A percentile compares a stretch with the other conserved stretches of the same genome.
phyloP scores from a whole-genome alignment of 2,113 vertebrate genomes.

The Gadus macrocephalus region DNA sequence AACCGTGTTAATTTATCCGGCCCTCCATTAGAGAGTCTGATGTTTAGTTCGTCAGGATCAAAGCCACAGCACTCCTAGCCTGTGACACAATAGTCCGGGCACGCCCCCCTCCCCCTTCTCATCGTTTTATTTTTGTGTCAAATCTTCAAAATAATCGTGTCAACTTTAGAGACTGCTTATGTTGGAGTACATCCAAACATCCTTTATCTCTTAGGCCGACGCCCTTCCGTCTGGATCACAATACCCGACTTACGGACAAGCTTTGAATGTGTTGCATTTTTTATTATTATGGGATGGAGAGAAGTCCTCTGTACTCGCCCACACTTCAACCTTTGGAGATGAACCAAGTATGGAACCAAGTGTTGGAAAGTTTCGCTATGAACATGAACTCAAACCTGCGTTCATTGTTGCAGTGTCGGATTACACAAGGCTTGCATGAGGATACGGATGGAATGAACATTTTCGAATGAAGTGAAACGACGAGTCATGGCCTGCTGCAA shows the following conservation, averaged over 20 bases:
- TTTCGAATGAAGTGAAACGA: too few species aligned
- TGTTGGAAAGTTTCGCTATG: too few species aligned
- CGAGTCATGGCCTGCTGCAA: too few species aligned
- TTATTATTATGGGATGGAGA: conserved; percentile 8
- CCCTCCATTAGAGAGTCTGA: neutral
- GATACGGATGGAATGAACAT: too few species aligned
- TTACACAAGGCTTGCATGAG: too few species aligned
- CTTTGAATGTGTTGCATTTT: conserved; percentile 42
- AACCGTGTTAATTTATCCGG: conserved; percentile 7
- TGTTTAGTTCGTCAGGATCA: neutral
- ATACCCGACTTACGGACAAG: conserved; percentile 41
- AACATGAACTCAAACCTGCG: too few species aligned
- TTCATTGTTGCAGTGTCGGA: too few species aligned
- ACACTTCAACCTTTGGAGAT: conserved; percentile 41
- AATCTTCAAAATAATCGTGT: conserved; percentile 13
- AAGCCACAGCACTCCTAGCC: conserved; percentile 13
- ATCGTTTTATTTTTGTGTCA: conserved; percentile 22
- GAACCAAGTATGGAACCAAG: too few species aligned
- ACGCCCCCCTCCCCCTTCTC: conserved; percentile 1
- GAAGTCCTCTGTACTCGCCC: conserved; percentile 40
- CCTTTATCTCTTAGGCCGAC: neutral
- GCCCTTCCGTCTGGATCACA: conserved; percentile 20
- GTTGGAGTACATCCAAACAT: too few species aligned
- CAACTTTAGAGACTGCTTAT: neutral
- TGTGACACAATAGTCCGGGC: neutral